Conservation (phyloP, 2,797 vertebrate genomes). For the Thripadectes ignobilis region DNA sequence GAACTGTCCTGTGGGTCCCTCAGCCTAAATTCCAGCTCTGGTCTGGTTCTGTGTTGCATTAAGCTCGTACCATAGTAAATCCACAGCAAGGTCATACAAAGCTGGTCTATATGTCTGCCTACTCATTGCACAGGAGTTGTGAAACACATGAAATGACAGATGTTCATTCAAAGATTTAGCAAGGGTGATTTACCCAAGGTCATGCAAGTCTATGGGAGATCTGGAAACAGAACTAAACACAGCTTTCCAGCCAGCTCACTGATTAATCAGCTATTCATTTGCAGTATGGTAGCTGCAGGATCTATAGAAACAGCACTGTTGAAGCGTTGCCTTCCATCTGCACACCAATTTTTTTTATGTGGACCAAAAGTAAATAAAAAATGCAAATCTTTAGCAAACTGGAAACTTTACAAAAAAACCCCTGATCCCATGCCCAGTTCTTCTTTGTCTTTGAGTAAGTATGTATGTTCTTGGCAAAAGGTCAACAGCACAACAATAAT, state of each 20-base stretch:
- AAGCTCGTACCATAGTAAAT: neutral
- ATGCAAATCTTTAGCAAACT: neutral
- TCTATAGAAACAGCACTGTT: neutral
- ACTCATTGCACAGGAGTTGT: neutral
- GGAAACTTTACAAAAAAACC: neutral
- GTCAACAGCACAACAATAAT: conserved; percentile 36
- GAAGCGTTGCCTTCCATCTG: conserved; percentile 27
- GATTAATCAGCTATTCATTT: conserved; percentile 19
- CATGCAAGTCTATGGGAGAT: neutral
- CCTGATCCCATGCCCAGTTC: neutral
- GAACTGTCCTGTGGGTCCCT: neutral
- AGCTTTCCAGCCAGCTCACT: neutral
- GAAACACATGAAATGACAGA: neutral
- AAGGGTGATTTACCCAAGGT: neutral
- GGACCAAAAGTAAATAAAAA: conserved; percentile 9
- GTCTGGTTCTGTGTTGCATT: neutral
- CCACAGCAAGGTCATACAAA: neutral
- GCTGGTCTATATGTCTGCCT: neutral
- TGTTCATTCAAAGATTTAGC: neutral
- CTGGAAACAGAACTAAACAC: neutral
- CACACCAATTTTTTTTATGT: neutral
- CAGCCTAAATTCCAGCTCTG: neutral
- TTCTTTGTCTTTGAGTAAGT: neutral
- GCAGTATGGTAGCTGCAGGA: neutral
- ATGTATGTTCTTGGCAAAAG: conserved; percentile 32